These are phyloP conservation scores for Metallyticus violacea DNA, from an alignment of 2,888 invertebrate species.

Conservation along the genomic window DNA sequence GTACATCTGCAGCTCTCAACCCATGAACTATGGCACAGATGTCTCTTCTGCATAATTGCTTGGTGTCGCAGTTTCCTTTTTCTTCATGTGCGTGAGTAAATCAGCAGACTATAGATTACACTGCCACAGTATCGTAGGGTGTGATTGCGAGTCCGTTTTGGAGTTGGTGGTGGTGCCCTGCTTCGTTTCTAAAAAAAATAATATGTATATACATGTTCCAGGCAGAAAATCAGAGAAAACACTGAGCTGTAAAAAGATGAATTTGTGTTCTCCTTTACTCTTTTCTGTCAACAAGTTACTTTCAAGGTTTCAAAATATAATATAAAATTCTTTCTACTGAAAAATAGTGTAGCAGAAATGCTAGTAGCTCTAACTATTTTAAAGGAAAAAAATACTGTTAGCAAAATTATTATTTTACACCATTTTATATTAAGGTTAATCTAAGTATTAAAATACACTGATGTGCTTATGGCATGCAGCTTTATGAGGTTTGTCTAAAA, in stretches of 20 bases:
- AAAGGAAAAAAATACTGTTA: background rate
- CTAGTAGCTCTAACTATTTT: background rate
- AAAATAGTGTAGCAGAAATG: background rate
- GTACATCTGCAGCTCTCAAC: background rate
- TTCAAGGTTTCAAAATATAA: too few species aligned
- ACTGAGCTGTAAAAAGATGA: background rate
- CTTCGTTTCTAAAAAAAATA: slow-evolving; percentile 74
- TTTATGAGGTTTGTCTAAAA: too few species aligned
- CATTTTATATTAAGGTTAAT: background rate
- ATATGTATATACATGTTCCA: background rate
- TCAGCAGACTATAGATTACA: slow-evolving; percentile 74
- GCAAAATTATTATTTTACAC: background rate
- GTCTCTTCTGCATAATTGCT: background rate
- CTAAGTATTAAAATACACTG: too few species aligned
- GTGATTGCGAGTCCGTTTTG: slow-evolving; percentile 82
- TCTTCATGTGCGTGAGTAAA: background rate
- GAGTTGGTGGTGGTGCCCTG: slow-evolving; percentile 69
- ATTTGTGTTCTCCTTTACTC: too few species aligned
- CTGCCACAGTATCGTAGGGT: slow-evolving; percentile 99
- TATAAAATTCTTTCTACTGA: too few species aligned
- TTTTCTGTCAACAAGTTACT: too few species aligned
- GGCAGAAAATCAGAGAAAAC: too few species aligned
- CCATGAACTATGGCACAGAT: slow-evolving; percentile 15
- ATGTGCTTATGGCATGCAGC: too few species aligned
- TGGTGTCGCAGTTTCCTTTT: background rate